These are phyloP conservation scores for Lates japonicus DNA, from an alignment of 2,797 vertebrate genomes.

Conservation along the genomic window DNA sequence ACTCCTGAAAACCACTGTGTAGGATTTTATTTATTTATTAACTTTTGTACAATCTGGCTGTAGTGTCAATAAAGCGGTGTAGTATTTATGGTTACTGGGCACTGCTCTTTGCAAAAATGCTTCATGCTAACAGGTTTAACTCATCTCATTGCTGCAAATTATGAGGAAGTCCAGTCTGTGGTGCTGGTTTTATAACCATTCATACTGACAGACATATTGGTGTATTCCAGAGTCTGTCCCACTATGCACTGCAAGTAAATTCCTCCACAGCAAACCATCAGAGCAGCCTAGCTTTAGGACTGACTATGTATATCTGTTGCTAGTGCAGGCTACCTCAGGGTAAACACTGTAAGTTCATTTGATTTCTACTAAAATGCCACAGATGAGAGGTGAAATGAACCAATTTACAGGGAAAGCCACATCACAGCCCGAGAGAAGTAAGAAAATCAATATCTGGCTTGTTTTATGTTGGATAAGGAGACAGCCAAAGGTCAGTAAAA, in stretches of 20 bases:
- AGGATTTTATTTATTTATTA: background rate
- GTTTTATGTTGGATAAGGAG: slow-evolving; percentile 25
- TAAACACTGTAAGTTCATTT: slow-evolving; percentile 1
- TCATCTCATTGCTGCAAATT: background rate
- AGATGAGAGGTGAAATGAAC: slow-evolving; percentile 27
- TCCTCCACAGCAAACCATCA: background rate
- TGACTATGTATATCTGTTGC: slow-evolving; percentile 4
- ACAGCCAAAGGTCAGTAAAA: slow-evolving; percentile 53
- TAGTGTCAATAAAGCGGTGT: no score
- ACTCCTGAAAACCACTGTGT: background rate
- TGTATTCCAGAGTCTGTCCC: background rate
- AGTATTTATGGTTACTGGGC: background rate
- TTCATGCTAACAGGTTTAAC: background rate
- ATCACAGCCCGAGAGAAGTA: slow-evolving; percentile 10
- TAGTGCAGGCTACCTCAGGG: background rate
- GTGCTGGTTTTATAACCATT: background rate
- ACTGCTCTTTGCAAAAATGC: background rate
- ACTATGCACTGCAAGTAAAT: background rate
- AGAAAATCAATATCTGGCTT: slow-evolving; percentile 18
- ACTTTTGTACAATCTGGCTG: no score
- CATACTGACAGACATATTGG: background rate
- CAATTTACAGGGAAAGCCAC: slow-evolving; percentile 11
- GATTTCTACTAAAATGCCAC: slow-evolving; percentile 6
- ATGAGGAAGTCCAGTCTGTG: background rate
- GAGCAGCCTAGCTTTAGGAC: background rate